phyloP scores from a whole-genome alignment of 2,113 vertebrate species.

The Tachycineta bicolor region DNA sequence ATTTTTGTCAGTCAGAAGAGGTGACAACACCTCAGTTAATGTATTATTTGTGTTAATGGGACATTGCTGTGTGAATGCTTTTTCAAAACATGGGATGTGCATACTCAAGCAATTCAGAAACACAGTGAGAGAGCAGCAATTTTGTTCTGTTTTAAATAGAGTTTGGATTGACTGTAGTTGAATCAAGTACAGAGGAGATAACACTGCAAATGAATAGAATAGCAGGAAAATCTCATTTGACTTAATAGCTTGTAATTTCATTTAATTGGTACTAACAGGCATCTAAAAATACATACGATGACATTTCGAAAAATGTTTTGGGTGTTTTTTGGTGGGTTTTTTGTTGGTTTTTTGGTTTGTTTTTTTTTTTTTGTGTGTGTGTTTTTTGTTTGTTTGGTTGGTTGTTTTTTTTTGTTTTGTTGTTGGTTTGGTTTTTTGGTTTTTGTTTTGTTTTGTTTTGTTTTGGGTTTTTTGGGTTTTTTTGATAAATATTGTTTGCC shows the following conservation, averaged over 20 bases:
- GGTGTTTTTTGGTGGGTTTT: no score
- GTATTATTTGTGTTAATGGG: neutral
- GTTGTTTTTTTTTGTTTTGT: neutral
- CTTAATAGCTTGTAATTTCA: neutral
- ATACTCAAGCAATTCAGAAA: neutral
- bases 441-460: neutral
- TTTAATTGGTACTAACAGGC: neutral
- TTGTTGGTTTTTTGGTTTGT: no score
- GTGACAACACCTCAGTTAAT: accelerated
- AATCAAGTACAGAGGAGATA: neutral
- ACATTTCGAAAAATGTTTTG: neutral
- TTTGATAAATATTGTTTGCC: neutral
- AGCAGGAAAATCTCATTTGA: neutral
- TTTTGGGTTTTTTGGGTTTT: neutral
- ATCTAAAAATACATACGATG: neutral
- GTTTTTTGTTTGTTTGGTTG: no score
- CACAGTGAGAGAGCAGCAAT: neutral
- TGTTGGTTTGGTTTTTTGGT: no score
- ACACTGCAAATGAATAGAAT: neutral
- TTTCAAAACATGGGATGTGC: neutral
- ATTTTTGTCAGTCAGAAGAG: neutral
- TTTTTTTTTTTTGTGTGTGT: no score
- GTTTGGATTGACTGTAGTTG: neutral
- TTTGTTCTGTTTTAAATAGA: neutral
- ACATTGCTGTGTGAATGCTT: neutral